Percentiles rank a stretch among this genome's conserved stretches.
phyloP scores from a whole-genome alignment of 1,140 invertebrate species.

The Pomacea maculata region DNA sequence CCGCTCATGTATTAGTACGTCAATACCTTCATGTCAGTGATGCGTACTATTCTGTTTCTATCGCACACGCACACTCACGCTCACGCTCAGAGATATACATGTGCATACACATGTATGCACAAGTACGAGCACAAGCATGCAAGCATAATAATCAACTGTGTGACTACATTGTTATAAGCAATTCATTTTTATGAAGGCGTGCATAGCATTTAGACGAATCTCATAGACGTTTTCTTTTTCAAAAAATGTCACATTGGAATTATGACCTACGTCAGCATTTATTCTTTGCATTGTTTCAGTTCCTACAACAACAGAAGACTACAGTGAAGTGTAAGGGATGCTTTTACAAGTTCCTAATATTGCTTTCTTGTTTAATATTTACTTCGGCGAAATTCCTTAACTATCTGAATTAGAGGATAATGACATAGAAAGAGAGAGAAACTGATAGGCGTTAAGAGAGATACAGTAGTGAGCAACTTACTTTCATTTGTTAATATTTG shows the following conservation, averaged over 20 bases:
- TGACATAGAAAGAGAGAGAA: not conserved
- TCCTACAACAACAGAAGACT: slow-evolving; percentile 1
- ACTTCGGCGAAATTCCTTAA: not conserved
- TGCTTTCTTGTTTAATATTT: not conserved
- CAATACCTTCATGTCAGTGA: not conserved
- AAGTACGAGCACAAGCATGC: too few species aligned
- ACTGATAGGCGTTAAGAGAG: not conserved
- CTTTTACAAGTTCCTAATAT: not conserved
- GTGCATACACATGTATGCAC: not conserved
- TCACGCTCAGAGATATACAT: not conserved
- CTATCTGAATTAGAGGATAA: not conserved
- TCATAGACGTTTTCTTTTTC: too few species aligned
- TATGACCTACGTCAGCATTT: not conserved
- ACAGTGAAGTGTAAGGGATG: not conserved
- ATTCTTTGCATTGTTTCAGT: not conserved
- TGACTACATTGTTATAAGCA: not conserved
- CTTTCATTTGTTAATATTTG: too few species aligned
- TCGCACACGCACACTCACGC: too few species aligned
- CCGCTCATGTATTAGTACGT: slow-evolving; percentile 16
- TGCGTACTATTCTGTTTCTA: not conserved
- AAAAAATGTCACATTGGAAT: not conserved
- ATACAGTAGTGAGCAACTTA: too few species aligned
- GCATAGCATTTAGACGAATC: not conserved
- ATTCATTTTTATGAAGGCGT: not conserved
- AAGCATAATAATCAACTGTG: not conserved